phyloP scores from a whole-genome alignment of 2,888 invertebrate genomes.

The Yponomeuta sedellus region DNA sequence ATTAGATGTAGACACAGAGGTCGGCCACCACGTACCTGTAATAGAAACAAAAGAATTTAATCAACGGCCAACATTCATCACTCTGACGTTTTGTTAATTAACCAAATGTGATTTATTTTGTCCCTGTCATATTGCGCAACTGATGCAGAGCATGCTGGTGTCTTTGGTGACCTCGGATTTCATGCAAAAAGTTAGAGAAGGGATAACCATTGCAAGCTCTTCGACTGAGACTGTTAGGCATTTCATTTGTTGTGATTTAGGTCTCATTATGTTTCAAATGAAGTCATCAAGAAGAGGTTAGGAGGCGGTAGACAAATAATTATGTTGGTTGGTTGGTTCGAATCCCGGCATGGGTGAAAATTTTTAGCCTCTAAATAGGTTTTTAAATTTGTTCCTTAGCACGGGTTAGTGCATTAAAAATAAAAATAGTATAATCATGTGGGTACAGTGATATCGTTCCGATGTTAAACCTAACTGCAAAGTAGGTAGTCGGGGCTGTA shows the following conservation, averaged over 20 bases:
- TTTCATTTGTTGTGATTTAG: neutral
- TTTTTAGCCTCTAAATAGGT: too few species aligned
- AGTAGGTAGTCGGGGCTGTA: too few species aligned
- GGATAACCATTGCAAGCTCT: neutral
- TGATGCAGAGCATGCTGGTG: neutral
- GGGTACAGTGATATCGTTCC: too few species aligned
- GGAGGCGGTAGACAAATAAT: neutral
- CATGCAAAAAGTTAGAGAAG: neutral
- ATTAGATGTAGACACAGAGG: neutral
- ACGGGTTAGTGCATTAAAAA: too few species aligned
- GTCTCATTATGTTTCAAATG: neutral
- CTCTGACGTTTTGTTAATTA: neutral
- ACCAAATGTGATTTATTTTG: neutral
- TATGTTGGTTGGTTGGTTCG: neutral
- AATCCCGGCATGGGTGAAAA: too few species aligned
- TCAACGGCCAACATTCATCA: neutral
- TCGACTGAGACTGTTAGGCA: neutral
- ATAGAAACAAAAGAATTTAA: neutral
- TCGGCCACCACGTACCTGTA: neutral
- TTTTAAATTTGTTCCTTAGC: too few species aligned
- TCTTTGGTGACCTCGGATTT: neutral
- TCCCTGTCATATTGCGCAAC: neutral
- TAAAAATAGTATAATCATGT: too few species aligned
- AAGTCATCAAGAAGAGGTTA: neutral
- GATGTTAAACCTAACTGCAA: too few species aligned